Base-by-base conservation (phyloP, 2,888 invertebrate genomes). In the Platycheirus albimanus region DNA sequence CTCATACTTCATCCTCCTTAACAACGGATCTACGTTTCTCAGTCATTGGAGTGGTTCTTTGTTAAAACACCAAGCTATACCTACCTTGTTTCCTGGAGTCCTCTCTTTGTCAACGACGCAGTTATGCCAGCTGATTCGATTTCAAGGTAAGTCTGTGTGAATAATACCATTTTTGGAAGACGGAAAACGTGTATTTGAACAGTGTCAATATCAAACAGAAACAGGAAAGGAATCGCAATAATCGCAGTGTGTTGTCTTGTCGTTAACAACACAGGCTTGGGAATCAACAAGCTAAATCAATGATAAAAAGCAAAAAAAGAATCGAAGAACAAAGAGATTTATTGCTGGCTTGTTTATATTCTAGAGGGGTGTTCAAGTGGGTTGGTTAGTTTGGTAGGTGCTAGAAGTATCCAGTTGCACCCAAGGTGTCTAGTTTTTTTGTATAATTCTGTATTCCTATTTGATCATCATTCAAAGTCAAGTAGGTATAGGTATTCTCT, bases 41-140 rank as follows among this genome's bases (percentile, higher is more conserved):
- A 1, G 3, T 33, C 1, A 3, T 8, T 33, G 6, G 24, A 33
- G 5, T 33, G 52, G 49, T 76, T 81, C 76, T 81, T 81, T 81
- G 81, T 72, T 64, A 54, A 17, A 74, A 24, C 28, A 41, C n/a
- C n/a, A 36, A 70, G 52, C 47, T 15, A 38, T 6, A 8, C 1
- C n/a, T n/a, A n/a, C n/a, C n/a, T 33, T 28, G 3, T 49, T 54
- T 36, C 38, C 75, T 70, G 70, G 49, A 72, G 36, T 47, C 52
- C 15, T 41, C 54, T 66, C 63, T 69, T 70, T 70, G 58, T 56
- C 24, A 69, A 83, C 67, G 52, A 74, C 77, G 83, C 76, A 83
- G 13, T 64, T 45, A 83, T 83, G 83, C 83, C 83, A 72, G 83
- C 83, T 72, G 83, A 83, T 69, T 83, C 83, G 17, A 47, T 78